Percentiles rank a stretch among this genome's conserved stretches.
These are phyloP conservation scores for Semotilus atromaculatus DNA, from an alignment of 2,797 vertebrate species.

Conservation along the genomic window DNA sequence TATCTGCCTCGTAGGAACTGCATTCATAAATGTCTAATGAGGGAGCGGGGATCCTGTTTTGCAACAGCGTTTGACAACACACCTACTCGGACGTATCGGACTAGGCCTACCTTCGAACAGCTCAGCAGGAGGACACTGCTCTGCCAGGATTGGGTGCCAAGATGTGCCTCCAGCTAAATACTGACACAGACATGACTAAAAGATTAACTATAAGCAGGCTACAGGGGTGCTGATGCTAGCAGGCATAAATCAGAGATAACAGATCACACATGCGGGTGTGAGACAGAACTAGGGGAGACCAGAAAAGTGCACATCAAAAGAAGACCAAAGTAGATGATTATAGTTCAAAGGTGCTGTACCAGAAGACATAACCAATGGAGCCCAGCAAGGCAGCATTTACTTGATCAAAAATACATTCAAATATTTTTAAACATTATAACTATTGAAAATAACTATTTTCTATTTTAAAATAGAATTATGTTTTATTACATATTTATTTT, in stretches of 20 bases:
- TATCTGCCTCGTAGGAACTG: conserved; percentile 38
- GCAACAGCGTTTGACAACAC: conserved; percentile 64
- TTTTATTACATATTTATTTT: no score
- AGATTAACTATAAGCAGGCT: conserved; percentile 37
- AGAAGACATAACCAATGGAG: conserved; percentile 7
- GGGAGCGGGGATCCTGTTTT: conserved; percentile 63
- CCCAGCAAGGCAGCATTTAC: not conserved
- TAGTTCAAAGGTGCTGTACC: not conserved
- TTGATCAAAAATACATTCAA: no score
- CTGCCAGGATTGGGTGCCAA: conserved; percentile 31
- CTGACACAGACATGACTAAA: conserved; percentile 49
- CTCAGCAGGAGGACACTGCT: conserved; percentile 18
- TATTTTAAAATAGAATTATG: no score
- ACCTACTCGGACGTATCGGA: conserved; percentile 36
- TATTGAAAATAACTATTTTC: no score
- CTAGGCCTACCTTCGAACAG: conserved; percentile 33
- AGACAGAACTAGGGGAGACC: conserved; percentile 35
- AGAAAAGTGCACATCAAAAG: conserved; percentile 12
- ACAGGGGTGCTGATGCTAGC: conserved; percentile 1
- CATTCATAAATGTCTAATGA: conserved; percentile 75
- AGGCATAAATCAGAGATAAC: conserved; percentile 19
- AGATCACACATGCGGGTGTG: conserved; percentile 21
- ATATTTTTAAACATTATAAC: no score
- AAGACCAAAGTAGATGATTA: conserved; percentile 13
- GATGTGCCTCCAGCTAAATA: conserved; percentile 19